Evolutionary conservation across 2,797 vertebrate genomes (phyloP).

Genomic region (Liasis olivaceus): DNA sequence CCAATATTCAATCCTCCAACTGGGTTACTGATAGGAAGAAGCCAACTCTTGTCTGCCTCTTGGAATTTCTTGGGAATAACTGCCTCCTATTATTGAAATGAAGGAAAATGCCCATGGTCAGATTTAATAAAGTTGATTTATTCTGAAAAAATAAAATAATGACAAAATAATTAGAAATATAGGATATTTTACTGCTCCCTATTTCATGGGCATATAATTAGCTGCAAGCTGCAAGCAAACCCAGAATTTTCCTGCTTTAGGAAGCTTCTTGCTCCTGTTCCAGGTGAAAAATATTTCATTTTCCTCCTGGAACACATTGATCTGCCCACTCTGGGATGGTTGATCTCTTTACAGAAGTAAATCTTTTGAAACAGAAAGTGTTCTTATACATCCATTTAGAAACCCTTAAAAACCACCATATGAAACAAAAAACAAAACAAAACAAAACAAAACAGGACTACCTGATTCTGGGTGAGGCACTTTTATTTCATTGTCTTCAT

Average conservation of each 20-base stretch:
- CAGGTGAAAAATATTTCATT: neutral
- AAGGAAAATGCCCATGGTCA: neutral
- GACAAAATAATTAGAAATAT: neutral
- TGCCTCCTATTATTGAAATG: neutral
- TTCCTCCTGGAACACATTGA: neutral
- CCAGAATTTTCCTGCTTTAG: neutral
- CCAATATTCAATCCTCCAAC: neutral
- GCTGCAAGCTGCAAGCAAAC: neutral
- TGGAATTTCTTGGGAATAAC: neutral
- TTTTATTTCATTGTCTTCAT: slow-evolving; percentile 29
- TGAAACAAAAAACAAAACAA: neutral
- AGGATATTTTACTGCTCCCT: neutral
- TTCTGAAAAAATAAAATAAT: neutral
- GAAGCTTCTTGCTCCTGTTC: neutral
- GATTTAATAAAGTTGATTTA: neutral
- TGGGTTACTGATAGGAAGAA: neutral
- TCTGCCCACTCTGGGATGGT: neutral
- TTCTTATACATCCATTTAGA: neutral
- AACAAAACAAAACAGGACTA: slow-evolving; percentile 12
- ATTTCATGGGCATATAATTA: neutral
- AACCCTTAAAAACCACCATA: neutral
- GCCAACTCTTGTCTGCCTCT: neutral
- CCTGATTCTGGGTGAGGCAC: slow-evolving; percentile 39
- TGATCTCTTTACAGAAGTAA: neutral
- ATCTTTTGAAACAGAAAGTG: neutral